Conservation (phyloP, 2,113 vertebrate species). For the Pholis gunnellus region DNA sequence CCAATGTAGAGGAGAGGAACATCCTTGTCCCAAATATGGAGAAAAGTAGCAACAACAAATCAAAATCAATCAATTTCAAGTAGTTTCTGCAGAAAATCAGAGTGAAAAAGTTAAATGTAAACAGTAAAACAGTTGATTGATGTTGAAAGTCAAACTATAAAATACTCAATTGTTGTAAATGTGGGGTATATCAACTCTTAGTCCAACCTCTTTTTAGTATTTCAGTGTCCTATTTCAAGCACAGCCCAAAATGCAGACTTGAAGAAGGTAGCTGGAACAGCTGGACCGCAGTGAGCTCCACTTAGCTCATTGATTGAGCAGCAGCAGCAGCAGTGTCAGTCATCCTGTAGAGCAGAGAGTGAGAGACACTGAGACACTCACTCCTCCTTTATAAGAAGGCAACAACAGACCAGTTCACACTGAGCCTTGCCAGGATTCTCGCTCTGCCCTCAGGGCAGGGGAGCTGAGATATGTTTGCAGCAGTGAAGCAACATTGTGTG, state of each 20-base stretch:
- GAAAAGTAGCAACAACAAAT: constrained; percentile 21
- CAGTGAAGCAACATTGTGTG: constrained; percentile 29
- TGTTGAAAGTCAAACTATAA: background rate
- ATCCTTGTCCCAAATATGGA: constrained; percentile 77
- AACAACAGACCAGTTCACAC: constrained; percentile 51
- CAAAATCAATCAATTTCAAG: constrained; percentile 12
- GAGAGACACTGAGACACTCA: constrained; percentile 55
- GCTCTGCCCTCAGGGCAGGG: constrained; percentile 59
- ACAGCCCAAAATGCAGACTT: constrained; percentile 16
- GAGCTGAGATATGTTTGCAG: constrained; percentile 32
- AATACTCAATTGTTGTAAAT: background rate
- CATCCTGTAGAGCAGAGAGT: constrained; percentile 59
- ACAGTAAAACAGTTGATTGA: background rate
- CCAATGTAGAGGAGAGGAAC: constrained; percentile 75
- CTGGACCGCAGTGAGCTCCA: constrained; percentile 7
- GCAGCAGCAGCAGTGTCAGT: constrained; percentile 47
- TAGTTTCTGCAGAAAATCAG: constrained; percentile 1
- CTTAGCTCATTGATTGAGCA: constrained; percentile 54
- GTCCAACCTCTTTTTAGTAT: constrained; percentile 32
- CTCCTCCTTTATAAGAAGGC: constrained; percentile 83
- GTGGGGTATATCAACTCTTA: constrained; percentile 7
- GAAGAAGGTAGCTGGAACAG: constrained; percentile 17
- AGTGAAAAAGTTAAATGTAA: background rate
- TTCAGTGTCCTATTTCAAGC: constrained; percentile 20
- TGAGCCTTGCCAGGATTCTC: constrained; percentile 58